Evolutionary conservation across 2,797 vertebrate species (phyloP).

Genomic region (Austrolebias charrua): DNA sequence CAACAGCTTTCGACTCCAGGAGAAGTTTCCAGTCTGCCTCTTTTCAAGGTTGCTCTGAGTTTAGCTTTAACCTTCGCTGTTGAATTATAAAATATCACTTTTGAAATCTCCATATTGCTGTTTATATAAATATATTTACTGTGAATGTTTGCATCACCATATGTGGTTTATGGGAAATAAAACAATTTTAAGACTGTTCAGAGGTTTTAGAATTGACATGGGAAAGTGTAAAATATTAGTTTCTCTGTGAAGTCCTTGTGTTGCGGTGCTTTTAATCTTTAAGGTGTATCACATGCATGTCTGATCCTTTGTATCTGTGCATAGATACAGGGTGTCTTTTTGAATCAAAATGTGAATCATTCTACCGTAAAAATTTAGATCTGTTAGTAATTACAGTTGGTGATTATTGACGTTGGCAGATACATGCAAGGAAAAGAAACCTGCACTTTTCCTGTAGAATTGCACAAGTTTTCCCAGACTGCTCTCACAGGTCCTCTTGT

Average conservation of each 20-base stretch:
- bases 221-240: no score
- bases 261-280: no score
- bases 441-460: constrained; percentile 3
- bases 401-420: neutral
- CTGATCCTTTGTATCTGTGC: neutral
- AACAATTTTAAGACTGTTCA: no score
- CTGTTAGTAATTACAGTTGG: neutral
- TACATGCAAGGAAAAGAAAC: neutral
- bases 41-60: no score
- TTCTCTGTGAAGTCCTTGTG: no score
- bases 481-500: constrained; percentile 39
- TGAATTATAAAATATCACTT: neutral
- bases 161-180: neutral
- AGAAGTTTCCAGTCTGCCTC: no score
- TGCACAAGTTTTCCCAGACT: constrained; percentile 7
- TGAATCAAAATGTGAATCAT: neutral
- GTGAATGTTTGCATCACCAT: neutral
- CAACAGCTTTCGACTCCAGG: no score
- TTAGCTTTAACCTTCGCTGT: neutral
- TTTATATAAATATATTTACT: neutral
- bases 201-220: neutral
- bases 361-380: neutral
- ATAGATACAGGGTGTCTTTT: neutral
- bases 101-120: neutral
- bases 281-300: no score